A percentile compares a stretch with the other conserved stretches of the same genome.
phyloP scores from a whole-genome alignment of 2,888 invertebrate species.

The Acrobasis repandana region DNA sequence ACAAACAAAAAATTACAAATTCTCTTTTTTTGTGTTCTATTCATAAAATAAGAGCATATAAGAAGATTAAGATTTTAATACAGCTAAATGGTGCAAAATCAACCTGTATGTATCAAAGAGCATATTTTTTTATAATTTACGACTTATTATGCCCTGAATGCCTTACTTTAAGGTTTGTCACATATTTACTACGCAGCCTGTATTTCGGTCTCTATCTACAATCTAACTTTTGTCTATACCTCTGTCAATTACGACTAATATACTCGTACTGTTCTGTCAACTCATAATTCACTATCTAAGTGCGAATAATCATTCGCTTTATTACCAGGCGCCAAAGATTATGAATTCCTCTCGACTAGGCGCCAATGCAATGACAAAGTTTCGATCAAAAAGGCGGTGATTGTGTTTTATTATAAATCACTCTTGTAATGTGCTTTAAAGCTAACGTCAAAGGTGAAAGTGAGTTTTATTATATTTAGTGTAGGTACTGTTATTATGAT shows the following conservation, averaged over 20 bases:
- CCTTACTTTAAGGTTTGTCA: too few relatives aligned
- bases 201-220: neutral
- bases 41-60: too few relatives aligned
- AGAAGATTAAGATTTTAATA: too few relatives aligned
- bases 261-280: neutral
- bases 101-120: too few relatives aligned
- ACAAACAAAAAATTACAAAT: too few relatives aligned
- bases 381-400: neutral
- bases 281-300: slow-evolving; percentile 3
- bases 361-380: slow-evolving; percentile 1
- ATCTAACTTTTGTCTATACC: neutral
- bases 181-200: too few relatives aligned
- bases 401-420: neutral
- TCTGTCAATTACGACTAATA: neutral
- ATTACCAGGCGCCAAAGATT: slow-evolving; percentile 10
- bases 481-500: too few relatives aligned
- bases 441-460: neutral
- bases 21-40: too few relatives aligned
- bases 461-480: neutral
- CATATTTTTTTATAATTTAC: too few relatives aligned
- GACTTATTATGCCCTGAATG: too few relatives aligned
- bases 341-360: too few relatives aligned
- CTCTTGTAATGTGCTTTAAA: neutral
- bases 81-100: too few relatives aligned
- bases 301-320: slow-evolving; percentile 19